A percentile compares a stretch with the other conserved stretches of the same genome.
These are phyloP conservation scores for Epizoanthus scotinus DNA, from an alignment of 92 coral and sea anemone genomes.

Conservation along the genomic window DNA sequence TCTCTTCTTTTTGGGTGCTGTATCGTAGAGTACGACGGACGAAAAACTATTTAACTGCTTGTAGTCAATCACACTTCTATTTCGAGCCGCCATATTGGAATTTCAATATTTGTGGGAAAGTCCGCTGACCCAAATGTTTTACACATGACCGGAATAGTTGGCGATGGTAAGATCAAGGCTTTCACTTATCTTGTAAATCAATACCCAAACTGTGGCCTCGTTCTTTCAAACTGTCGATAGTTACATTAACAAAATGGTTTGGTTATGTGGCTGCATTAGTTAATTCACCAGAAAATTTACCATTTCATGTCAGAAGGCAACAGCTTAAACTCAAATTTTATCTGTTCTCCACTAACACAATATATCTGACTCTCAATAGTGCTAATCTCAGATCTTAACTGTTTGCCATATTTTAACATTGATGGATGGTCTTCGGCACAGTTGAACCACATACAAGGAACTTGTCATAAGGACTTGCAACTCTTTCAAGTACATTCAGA, in stretches of 20 bases:
- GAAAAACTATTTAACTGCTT: too few relatives aligned
- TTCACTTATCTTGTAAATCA: constrained; percentile 50
- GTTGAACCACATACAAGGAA: constrained; percentile 64
- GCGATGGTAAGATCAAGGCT: constrained; percentile 75
- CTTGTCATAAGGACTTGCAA: constrained; percentile 70
- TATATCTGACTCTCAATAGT: constrained; percentile 50
- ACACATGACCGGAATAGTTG: too few relatives aligned
- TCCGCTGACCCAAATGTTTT: too few relatives aligned
- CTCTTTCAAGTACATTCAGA: constrained; percentile 70
- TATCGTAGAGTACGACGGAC: too few relatives aligned
- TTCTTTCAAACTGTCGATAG: constrained; percentile 25
- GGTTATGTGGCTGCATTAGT: constrained; percentile 55
- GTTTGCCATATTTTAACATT: constrained; percentile 70
- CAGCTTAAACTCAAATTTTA: constrained; percentile 35
- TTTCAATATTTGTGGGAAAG: too few relatives aligned
- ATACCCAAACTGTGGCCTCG: constrained; percentile 41
- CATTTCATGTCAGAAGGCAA: constrained; percentile 54
- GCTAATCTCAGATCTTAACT: constrained; percentile 46
- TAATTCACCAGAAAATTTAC: constrained; percentile 41
- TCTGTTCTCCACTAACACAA: constrained; percentile 43
- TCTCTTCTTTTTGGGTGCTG: too few relatives aligned
- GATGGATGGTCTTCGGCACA: constrained; percentile 73
- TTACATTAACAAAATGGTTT: constrained; percentile 70
- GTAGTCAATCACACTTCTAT: too few relatives aligned
- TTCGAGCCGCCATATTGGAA: too few relatives aligned